These are phyloP conservation scores for Lysiphlebus fabarum DNA, from an alignment of 1,140 invertebrate genomes.

Conservation along the genomic window DNA sequence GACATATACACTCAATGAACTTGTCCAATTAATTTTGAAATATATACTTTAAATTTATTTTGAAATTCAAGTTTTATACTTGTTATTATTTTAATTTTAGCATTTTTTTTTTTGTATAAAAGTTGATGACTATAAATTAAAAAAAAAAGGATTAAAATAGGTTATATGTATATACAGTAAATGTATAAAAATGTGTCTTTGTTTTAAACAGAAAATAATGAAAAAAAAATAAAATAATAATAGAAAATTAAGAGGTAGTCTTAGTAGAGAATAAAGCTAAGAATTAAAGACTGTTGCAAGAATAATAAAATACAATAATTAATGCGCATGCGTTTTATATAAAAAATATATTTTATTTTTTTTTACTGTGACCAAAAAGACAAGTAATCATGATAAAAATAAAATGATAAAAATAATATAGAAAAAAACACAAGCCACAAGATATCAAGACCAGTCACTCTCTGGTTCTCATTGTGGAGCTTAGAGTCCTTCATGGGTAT, in stretches of 20 bases:
- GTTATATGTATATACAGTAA: not conserved
- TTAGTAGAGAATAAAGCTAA: constrained; percentile 58
- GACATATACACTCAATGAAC: constrained; percentile 23
- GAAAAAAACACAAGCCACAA: constrained; percentile 20
- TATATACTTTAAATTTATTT: too few species aligned
- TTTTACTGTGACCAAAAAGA: too few species aligned
- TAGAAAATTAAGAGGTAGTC: constrained; percentile 58
- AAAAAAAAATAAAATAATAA: constrained; percentile 43
- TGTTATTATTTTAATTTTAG: too few species aligned
- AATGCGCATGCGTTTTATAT: too few species aligned
- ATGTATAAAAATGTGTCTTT: too few species aligned
- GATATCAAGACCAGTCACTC: constrained; percentile 9
- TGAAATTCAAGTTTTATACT: too few species aligned
- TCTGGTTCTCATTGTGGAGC: constrained; percentile 40
- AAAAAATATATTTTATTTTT: too few species aligned
- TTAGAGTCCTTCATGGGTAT: constrained; percentile 51
- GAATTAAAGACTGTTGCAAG: constrained; percentile 51
- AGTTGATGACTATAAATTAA: too few species aligned
- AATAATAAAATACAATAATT: constrained; percentile 16
- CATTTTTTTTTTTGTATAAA: too few species aligned
- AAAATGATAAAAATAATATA: constrained; percentile 18
- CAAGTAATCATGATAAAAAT: too few species aligned
- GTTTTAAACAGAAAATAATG: constrained; percentile 3
- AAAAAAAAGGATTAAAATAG: too few species aligned
- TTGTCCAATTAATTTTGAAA: constrained; percentile 50